These are phyloP conservation scores for Aegypius monachus DNA, from an alignment of 2,113 vertebrate species.

Conservation along the genomic window DNA sequence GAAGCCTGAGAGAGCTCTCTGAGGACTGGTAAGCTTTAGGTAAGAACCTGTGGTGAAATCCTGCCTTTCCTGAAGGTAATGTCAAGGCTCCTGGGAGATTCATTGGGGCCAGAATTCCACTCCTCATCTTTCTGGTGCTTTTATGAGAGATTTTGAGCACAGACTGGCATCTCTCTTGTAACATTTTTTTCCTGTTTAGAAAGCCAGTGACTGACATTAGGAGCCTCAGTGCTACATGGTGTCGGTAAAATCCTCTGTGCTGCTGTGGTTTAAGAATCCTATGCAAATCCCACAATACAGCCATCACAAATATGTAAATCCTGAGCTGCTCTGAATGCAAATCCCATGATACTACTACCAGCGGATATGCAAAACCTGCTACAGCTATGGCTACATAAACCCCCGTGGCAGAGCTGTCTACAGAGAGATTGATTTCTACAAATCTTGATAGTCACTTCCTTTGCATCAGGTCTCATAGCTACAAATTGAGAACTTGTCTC, in stretches of 20 bases:
- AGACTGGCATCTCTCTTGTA: neutral
- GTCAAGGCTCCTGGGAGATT: neutral
- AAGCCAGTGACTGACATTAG: neutral
- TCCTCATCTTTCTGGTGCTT: neutral
- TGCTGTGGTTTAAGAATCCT: constrained; percentile 18
- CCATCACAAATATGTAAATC: constrained; percentile 54
- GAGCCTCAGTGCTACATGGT: neutral
- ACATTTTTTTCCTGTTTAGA: neutral
- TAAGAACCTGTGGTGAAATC: neutral
- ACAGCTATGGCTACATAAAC: neutral
- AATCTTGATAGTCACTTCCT: neutral
- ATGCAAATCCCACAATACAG: constrained; percentile 33
- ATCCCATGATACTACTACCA: constrained; percentile 8
- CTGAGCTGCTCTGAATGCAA: constrained; percentile 43
- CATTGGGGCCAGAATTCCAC: neutral
- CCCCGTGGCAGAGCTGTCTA: neutral
- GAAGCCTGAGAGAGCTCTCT: neutral
- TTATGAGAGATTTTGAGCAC: neutral
- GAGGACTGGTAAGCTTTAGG: neutral
- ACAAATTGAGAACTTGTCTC: neutral
- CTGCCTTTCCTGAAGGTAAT: neutral
- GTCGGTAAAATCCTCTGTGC: neutral
- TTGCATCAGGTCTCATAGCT: constrained; percentile 24
- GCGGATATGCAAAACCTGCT: constrained; percentile 17
- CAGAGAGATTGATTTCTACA: neutral